A percentile compares a stretch with the other conserved stretches of the same genome.
Conservation (phyloP, 2,113 vertebrate species). For the Chionomys nivalis region DNA sequence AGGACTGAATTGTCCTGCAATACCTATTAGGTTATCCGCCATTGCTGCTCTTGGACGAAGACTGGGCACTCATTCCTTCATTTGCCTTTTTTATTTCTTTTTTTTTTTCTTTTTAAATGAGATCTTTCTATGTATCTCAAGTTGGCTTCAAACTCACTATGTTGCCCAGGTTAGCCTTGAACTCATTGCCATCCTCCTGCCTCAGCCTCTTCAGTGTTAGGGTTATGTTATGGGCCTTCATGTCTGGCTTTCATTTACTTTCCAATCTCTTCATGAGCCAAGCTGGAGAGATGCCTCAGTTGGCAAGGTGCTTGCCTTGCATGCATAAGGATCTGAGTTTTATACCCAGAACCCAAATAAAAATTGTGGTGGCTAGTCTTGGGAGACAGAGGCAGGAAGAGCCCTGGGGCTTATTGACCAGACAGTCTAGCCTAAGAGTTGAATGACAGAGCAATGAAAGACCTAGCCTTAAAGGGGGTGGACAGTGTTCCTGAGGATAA, state of each 20-base stretch:
- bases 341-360: neutral
- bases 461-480: neutral
- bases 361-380: neutral
- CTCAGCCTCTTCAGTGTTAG: neutral
- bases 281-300: neutral
- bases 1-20: neutral
- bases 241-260: neutral
- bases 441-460: neutral
- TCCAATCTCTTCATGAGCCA: neutral
- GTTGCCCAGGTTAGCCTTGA: neutral
- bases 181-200: neutral
- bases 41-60: neutral
- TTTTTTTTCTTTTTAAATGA: neutral
- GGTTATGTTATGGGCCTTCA: neutral
- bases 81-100: neutral
- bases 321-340: neutral
- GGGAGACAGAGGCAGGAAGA: neutral
- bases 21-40: neutral
- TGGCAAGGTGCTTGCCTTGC: neutral
- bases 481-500: neutral
- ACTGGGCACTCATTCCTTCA: neutral
- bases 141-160: neutral
- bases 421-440: neutral
- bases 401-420: neutral
- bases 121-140: neutral